Evolutionary conservation across 2,888 invertebrate species (phyloP).

Genomic region (Beris chalybata): DNA sequence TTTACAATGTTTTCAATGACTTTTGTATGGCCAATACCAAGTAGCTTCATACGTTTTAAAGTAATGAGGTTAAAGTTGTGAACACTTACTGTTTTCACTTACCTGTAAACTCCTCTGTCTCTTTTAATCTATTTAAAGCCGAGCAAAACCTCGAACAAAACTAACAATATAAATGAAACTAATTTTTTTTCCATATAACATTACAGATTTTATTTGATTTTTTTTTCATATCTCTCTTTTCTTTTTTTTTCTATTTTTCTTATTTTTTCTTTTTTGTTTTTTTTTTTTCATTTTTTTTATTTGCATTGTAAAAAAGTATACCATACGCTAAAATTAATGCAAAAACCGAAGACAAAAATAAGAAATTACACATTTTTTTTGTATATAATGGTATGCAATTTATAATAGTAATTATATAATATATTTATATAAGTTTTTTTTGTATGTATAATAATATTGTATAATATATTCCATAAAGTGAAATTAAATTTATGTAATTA

Average conservation of each 20-base stretch:
- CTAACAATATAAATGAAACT: conserved; percentile 16
- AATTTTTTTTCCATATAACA: conserved; percentile 30
- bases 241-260: conserved; percentile 27
- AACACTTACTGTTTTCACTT: too few species aligned
- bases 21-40: too few species aligned
- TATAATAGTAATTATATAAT: too few species aligned
- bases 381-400: too few species aligned
- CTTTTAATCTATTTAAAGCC: too few species aligned
- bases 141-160: not conserved
- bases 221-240: conserved; percentile 25
- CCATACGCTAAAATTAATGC: conserved; percentile 27
- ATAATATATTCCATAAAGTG: not conserved
- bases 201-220: conserved; percentile 35
- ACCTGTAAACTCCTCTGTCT: too few species aligned
- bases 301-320: conserved; percentile 36
- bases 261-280: conserved; percentile 23
- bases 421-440: not conserved
- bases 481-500: conserved; percentile 4
- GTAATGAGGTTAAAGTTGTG: too few species aligned
- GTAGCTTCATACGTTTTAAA: too few species aligned
- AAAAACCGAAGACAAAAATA: conserved; percentile 1
- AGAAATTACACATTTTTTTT: too few species aligned
- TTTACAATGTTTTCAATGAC: too few species aligned
- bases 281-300: conserved; percentile 29
- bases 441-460: not conserved